Evolutionary conservation across 2,888 invertebrate species (phyloP), one percentile per base, ranked within the genome.

Genomic region (Cataglyphis altisquamis): DNA sequence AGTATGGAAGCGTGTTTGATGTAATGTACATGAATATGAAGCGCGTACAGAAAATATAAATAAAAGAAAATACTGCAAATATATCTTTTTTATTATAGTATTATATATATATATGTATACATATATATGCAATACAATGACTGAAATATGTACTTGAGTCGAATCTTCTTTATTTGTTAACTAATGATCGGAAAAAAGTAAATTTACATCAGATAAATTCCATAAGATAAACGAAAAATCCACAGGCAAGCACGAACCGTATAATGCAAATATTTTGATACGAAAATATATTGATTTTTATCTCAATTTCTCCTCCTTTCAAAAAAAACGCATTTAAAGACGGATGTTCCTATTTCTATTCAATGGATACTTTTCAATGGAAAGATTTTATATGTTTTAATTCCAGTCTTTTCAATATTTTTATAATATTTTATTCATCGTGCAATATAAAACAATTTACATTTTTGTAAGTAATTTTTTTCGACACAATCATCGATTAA

Each of bases 71-170:
- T 52, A 52, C 52, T n/a, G 52, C 52, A 52, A 52, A 52, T n/a
- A 8, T 8, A 52, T n/a, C 8, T 52, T 52, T 52, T 52, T 52
- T 52, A 52, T 52, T 52, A 52, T 18, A 8, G n/a, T n/a, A 52
- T 52, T 48, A 48, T 32, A 32, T 32, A 48, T 32, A 32, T 32
- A 32, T 32, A 32, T 32, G 6, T 32, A 32, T 32, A 32, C 4
- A 32, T 6, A 32, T 36, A 36, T 36, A 36, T n/a, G 52, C 52
- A 52, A 8, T 52, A 52, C n/a, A 52, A 52, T n/a, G 8, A 52
- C 52, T 52, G n/a, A n/a, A 52, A n/a, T 52, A 52, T 52, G 52
- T 52, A 52, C n/a, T 52, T n/a, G n/a, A 52, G 52, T 52, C 52
- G 32, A 67, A 75, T 45, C 36, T 67, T 52, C 1, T 18, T 68